phyloP scores from a whole-genome alignment of 2,888 invertebrate genomes.

The Pedicia rivosa region DNA sequence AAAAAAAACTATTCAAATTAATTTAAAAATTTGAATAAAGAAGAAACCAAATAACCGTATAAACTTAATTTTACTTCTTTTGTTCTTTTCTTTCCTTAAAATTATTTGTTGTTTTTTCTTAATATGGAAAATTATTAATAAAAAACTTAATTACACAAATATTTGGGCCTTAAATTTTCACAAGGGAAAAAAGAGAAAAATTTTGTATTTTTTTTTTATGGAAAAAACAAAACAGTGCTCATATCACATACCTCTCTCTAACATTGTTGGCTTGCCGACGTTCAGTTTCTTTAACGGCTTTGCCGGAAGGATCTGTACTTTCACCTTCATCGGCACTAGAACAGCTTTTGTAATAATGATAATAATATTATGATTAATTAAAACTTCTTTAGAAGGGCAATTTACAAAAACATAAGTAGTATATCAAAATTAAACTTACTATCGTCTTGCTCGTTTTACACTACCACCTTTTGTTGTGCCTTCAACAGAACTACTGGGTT shows the following conservation, averaged over 20 bases:
- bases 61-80: too few species aligned
- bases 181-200: background rate
- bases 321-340: slow-evolving; percentile 65
- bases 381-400: slow-evolving; percentile 5
- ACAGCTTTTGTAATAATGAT: slow-evolving; percentile 32
- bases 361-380: slow-evolving; percentile 1
- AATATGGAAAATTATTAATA: slow-evolving; percentile 2
- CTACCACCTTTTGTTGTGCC: slow-evolving; percentile 32
- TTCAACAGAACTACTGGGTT: slow-evolving; percentile 28
- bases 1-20: too few species aligned
- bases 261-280: slow-evolving; percentile 95
- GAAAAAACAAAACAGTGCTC: slow-evolving; percentile 12
- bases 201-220: slow-evolving; percentile 4
- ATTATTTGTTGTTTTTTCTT: too few species aligned
- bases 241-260: slow-evolving; percentile 73
- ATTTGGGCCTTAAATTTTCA: slow-evolving; percentile 7
- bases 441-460: slow-evolving; percentile 55
- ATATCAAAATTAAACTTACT: slow-evolving; percentile 40
- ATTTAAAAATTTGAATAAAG: too few species aligned
- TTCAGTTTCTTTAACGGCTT: slow-evolving; percentile 88
- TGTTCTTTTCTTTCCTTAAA: too few species aligned
- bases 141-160: slow-evolving; percentile 6
- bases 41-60: too few species aligned
- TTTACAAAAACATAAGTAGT: slow-evolving; percentile 9
- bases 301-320: slow-evolving; percentile 64